These are phyloP conservation scores for Schizothorax lantsangensis DNA, from an alignment of 2,797 vertebrate genomes.

Conservation along the genomic window DNA sequence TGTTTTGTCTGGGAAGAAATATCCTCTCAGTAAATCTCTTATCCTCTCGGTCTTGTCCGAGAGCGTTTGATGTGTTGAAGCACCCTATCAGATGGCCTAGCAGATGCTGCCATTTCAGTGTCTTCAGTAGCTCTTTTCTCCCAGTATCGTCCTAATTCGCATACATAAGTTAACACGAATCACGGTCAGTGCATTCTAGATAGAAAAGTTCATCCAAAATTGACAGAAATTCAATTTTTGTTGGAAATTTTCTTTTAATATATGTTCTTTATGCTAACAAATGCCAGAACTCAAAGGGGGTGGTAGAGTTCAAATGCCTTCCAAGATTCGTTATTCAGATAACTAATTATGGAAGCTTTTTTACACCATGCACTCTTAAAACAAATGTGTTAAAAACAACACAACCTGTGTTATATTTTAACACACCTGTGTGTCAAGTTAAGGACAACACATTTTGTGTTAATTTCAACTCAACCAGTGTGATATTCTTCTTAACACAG, in stretches of 20 bases:
- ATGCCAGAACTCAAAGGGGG: background rate
- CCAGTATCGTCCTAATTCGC: background rate
- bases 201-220: background rate
- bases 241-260: background rate
- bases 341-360: background rate
- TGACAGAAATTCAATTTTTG: background rate
- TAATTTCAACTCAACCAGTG: no score
- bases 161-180: background rate
- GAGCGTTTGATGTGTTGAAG: conserved; percentile 45
- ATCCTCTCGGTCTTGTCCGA: conserved; percentile 45
- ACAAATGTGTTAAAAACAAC: no score
- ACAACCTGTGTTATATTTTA: no score
- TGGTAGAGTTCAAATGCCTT: background rate
- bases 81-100: conserved; percentile 49
- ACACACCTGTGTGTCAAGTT: no score
- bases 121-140: background rate
- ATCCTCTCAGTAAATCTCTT: conserved; percentile 56
- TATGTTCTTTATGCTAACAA: background rate
- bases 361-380: no score
- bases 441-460: no score
- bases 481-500: no score
- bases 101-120: conserved; percentile 62
- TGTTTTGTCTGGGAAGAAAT: conserved; percentile 58
- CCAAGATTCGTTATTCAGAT: background rate
- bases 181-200: background rate